Evolutionary conservation across 2,797 vertebrate species (phyloP), one percentile per base, ranked within the genome.

Genomic region (Phoebastria nigripes): DNA sequence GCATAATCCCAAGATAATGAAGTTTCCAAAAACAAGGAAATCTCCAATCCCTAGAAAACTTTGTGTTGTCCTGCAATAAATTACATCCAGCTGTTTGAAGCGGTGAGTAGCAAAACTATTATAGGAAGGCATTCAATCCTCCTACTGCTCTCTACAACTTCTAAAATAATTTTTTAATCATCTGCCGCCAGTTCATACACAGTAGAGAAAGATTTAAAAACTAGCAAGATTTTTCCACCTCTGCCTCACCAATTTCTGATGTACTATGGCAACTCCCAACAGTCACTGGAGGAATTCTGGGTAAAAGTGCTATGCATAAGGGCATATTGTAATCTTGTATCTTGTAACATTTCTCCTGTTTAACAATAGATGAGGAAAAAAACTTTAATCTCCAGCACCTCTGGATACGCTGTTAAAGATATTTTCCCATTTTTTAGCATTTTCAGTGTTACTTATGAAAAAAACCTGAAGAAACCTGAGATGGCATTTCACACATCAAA

Each of bases 21-120:
- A 16, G 6, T 61, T 71, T 77, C 52, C 51, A 49, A 63, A 92
- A 56, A 1, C 6, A 92, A 63, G 41, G 33, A 69, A 78, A 55
- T 58, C 15, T 82, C 20, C 47, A 86, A 4, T 28, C 17, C 47
- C 66, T 47, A 82, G 63, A 69, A 82, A 91, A 63, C 29, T 61
- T 66, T 52, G 11, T 82, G 63, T 54, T 58, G 29, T 44, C 39
- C 52, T 83, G 16, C 19, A 47, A 21, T 67, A 58, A 78, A 62
- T 49, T 58, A 65, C 39, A 39, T 33, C 37, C 19, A 62, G 26
- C 26, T 5, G 5, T 39, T 70, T 61, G 70, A 92, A 78, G 54
- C 0, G 0, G 2, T 62, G 15, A 93, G 69, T 31, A 65, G 3
- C 3, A 1, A 70, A 71, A 66, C 22, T 77, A 9, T 70, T 58